These are phyloP conservation scores for Hirudinaria manillensis DNA, from an alignment of 2,888 invertebrate genomes.

Conservation along the genomic window DNA sequence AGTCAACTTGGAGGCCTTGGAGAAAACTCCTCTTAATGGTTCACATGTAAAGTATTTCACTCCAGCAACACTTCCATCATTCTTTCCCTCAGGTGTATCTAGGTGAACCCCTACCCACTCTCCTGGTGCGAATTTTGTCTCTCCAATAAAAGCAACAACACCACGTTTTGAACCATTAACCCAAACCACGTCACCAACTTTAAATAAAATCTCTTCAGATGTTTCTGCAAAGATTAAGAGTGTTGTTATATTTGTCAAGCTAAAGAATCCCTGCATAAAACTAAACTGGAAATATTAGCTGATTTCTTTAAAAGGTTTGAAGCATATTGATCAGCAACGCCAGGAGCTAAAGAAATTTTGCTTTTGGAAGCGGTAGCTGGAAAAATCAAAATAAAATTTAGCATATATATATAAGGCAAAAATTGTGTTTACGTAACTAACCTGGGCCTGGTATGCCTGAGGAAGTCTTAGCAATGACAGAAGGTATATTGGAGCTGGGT, in stretches of 20 bases:
- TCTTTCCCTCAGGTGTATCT: slow-evolving; percentile 53
- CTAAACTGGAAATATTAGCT: neutral
- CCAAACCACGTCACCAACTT: slow-evolving; percentile 89
- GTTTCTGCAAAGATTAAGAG: neutral
- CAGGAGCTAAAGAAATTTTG: slow-evolving; percentile 23
- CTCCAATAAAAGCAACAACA: slow-evolving; percentile 52
- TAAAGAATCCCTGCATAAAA: neutral
- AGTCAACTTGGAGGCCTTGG: slow-evolving; percentile 67
- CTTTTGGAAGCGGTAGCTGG: neutral
- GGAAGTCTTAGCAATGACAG: no score
- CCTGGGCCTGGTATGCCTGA: no score
- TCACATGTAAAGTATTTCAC: slow-evolving; percentile 54
- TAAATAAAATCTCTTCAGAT: slow-evolving; percentile 59
- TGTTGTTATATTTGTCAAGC: neutral
- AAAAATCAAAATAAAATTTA: neutral
- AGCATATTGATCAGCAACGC: slow-evolving; percentile 33
- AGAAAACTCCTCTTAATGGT: slow-evolving; percentile 52
- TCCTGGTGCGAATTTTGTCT: slow-evolving; percentile 53
- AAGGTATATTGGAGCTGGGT: no score
- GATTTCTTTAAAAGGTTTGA: slow-evolving; percentile 23
- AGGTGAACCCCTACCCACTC: slow-evolving; percentile 54
- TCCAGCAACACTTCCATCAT: slow-evolving; percentile 54
- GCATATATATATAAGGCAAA: no score
- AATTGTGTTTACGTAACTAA: no score
- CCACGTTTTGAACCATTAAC: slow-evolving; percentile 53